Conservation (phyloP, 2,797 vertebrate genomes). For the Australoheros facetus region DNA sequence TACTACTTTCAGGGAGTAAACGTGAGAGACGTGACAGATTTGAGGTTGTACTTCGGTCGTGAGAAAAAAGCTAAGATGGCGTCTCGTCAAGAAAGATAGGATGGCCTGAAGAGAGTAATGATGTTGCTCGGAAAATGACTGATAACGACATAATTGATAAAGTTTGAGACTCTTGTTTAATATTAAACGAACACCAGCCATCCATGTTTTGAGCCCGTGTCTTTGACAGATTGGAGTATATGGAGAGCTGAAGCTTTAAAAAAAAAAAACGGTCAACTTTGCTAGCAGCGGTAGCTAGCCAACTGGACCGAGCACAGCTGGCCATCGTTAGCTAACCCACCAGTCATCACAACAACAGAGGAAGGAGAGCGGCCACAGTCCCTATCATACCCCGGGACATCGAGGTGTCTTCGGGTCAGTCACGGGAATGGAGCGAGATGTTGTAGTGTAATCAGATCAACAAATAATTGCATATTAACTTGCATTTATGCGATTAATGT, state of each 20-base stretch:
- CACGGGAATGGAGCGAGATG: constrained; percentile 8
- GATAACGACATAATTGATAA: constrained; percentile 55
- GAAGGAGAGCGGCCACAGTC: constrained; percentile 61
- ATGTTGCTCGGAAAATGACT: constrained; percentile 69
- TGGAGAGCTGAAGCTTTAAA: constrained; percentile 60
- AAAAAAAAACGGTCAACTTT: constrained; percentile 63
- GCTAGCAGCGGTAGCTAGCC: constrained; percentile 68
- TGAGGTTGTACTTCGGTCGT: constrained; percentile 81
- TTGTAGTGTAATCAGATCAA: not conserved
- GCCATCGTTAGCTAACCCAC: constrained; percentile 67
- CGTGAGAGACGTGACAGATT: constrained; percentile 58
- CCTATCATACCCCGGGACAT: constrained; percentile 72
- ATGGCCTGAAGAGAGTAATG: constrained; percentile 77
- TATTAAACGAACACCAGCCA: constrained; percentile 28
- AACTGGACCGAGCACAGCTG: constrained; percentile 73
- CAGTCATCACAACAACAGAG: constrained; percentile 74
- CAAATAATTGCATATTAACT: constrained; percentile 1
- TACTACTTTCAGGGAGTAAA: constrained; percentile 70
- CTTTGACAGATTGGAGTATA: constrained; percentile 37
- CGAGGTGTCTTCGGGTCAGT: constrained; percentile 79
- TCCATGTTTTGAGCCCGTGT: constrained; percentile 16
- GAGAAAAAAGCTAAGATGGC: constrained; percentile 88
- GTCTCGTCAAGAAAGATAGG: constrained; percentile 82
- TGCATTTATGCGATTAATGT: not conserved
- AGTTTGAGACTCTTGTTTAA: constrained; percentile 40